Evolutionary conservation across 2,797 vertebrate species (phyloP), one percentile per base, ranked within the genome.

Genomic region (Etheostoma perlongum): DNA sequence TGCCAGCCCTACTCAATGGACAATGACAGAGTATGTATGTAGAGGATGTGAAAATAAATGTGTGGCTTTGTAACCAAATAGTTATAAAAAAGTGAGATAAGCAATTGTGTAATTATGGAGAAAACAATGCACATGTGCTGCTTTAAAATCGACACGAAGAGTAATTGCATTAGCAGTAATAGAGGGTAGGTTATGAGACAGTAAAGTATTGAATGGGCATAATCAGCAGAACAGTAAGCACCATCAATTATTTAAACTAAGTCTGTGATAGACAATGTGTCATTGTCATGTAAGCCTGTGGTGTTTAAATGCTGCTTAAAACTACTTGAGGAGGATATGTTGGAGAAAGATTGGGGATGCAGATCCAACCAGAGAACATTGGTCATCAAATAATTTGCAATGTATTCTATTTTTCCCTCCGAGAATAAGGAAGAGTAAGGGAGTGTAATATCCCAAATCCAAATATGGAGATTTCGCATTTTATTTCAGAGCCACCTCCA

Each of bases 381-480:
- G 11, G 7, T 48, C 4, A 53, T 8, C 23, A 42, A 55, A 48
- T 4, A 16, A 67, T 68, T 27, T 54, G 2, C 5, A 51, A 5
- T 49, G 13, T 23, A 16, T 65, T n/a, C 8, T 48, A 1, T 48
- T 23, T 61, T 16, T 55, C 49, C 46, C 18, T 46, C 46, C 44
- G 48, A n/a, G 1, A 63, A 47, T 44, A 36, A 44, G 21, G 1
- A 19, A 66, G 15, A 68, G 19, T 67, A 55, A 67, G 54, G 15
- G 4, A 46, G 14, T 51, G 21, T 55, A 27, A 67, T 69, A 55
- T 61, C 30, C 46, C 53, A 18, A 18, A 40, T 67, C 23, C 18
- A 64, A 53, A 75, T 74, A 65, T 51, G 21, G 42, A 72, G 49
- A 78, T 48, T 68, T 40, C 12, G 4, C 48, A 25, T 66, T 33